Evolutionary conservation across 2,888 invertebrate species (phyloP).

Genomic region (Celastrina argiolus): DNA sequence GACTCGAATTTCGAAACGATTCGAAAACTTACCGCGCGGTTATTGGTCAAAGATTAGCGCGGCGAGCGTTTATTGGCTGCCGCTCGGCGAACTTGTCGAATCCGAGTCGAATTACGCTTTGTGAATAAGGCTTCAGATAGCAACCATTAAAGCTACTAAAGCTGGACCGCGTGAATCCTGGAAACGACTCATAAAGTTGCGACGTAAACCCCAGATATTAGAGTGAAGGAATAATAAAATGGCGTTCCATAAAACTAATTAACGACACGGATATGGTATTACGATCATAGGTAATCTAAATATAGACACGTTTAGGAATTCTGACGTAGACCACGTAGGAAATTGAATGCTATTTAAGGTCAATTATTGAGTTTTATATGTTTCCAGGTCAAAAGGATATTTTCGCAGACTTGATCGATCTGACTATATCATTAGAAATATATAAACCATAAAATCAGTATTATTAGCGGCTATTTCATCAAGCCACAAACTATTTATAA

Average conservation of each 20-base stretch:
- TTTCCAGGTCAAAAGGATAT: too few relatives aligned
- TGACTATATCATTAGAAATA: too few relatives aligned
- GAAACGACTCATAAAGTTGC: constrained; percentile 52
- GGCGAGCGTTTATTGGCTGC: too few relatives aligned
- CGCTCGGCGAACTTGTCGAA: too few relatives aligned
- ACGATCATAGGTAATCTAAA: constrained; percentile 26
- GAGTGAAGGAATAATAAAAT: constrained; percentile 45
- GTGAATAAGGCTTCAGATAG: too few relatives aligned
- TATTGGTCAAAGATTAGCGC: too few relatives aligned
- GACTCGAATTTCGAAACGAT: too few relatives aligned
- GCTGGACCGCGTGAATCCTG: constrained; percentile 46
- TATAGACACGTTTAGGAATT: neutral
- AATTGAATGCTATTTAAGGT: neutral
- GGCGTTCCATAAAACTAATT: constrained; percentile 44
- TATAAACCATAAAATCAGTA: too few relatives aligned
- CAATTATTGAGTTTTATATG: too few relatives aligned
- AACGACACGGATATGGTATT: constrained; percentile 36
- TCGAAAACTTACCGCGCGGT: too few relatives aligned
- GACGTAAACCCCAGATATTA: constrained; percentile 52
- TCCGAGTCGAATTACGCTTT: too few relatives aligned
- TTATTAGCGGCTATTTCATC: neutral
- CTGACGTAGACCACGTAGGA: neutral
- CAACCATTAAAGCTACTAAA: constrained; percentile 54
- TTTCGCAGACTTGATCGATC: too few relatives aligned
- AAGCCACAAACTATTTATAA: neutral